phyloP scores from a whole-genome alignment of 2,888 invertebrate genomes.

The Agrochola lota region DNA sequence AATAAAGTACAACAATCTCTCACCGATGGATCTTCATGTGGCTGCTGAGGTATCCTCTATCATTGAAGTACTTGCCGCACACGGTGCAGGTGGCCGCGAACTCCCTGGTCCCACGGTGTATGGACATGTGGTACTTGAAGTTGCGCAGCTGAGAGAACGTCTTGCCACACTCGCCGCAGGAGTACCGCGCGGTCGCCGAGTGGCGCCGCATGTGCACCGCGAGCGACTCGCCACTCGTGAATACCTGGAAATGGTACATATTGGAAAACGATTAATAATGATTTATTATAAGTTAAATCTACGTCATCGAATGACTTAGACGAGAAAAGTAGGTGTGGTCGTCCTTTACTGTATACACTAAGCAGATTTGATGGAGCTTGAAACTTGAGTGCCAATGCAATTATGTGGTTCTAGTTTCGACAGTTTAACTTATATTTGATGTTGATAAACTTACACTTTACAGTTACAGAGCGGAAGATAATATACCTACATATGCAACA shows the following conservation, averaged over 20 bases:
- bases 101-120: constrained; percentile 95
- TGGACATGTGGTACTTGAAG: constrained; percentile 95
- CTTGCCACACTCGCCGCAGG: constrained; percentile 94
- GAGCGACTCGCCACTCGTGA: constrained; percentile 73
- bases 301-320: background rate
- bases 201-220: constrained; percentile 75
- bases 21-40: constrained; percentile 96
- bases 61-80: constrained; percentile 96
- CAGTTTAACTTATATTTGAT: background rate
- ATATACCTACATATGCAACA: background rate
- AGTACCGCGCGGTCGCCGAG: constrained; percentile 88
- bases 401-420: constrained; percentile 21
- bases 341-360: constrained; percentile 12
- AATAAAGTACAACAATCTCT: constrained; percentile 1
- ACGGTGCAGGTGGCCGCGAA: constrained; percentile 92
- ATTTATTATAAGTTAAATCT: background rate
- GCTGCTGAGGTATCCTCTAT: constrained; percentile 95
- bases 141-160: constrained; percentile 95
- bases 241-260: constrained; percentile 71
- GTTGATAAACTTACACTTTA: background rate
- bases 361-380: constrained; percentile 10
- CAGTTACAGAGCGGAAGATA: background rate
- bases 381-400: constrained; percentile 6
- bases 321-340: background rate
- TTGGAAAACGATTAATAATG: background rate